A percentile compares a stretch with the other conserved stretches of the same genome.
Evolutionary conservation across 2,113 vertebrate species (phyloP).

Genomic region (Mungos mungo): DNA sequence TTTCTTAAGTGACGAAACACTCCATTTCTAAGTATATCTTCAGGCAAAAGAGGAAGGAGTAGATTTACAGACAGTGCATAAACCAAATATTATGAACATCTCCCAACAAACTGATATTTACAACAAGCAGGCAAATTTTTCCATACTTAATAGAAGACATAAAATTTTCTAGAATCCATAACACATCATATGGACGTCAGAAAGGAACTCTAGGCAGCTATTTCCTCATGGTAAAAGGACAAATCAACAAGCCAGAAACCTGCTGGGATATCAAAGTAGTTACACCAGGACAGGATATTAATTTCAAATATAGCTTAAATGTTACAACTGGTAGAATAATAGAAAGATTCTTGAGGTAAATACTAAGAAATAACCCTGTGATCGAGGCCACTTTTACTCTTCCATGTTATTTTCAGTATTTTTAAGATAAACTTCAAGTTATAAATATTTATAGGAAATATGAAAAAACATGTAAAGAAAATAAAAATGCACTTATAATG

Average conservation of each 20-base stretch:
- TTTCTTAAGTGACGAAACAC: constrained; percentile 54
- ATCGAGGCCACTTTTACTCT: not conserved
- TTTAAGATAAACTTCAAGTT: constrained; percentile 48
- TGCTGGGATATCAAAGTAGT: constrained; percentile 29
- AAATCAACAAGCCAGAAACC: constrained; percentile 39
- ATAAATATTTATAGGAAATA: constrained; percentile 4
- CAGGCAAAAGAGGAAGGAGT: constrained; percentile 38
- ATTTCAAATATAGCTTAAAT: constrained; percentile 56
- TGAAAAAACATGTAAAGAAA: not conserved
- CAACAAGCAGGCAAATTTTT: constrained; percentile 52
- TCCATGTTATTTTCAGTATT: not conserved
- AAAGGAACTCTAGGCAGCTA: constrained; percentile 38
- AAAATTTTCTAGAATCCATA: constrained; percentile 57
- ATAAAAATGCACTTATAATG: not conserved
- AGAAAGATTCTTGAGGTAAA: constrained; percentile 25
- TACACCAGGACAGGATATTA: constrained; percentile 3
- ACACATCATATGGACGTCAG: constrained; percentile 40
- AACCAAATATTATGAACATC: constrained; percentile 49
- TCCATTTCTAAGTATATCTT: constrained; percentile 61
- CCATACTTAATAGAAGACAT: constrained; percentile 41
- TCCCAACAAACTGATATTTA: constrained; percentile 52
- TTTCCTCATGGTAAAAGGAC: constrained; percentile 26
- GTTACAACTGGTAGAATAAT: constrained; percentile 43
- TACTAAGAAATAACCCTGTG: constrained; percentile 33
- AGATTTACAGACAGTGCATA: constrained; percentile 49